These are phyloP conservation scores for Rutilus rutilus DNA, from an alignment of 2,113 vertebrate species.

Conservation along the genomic window DNA sequence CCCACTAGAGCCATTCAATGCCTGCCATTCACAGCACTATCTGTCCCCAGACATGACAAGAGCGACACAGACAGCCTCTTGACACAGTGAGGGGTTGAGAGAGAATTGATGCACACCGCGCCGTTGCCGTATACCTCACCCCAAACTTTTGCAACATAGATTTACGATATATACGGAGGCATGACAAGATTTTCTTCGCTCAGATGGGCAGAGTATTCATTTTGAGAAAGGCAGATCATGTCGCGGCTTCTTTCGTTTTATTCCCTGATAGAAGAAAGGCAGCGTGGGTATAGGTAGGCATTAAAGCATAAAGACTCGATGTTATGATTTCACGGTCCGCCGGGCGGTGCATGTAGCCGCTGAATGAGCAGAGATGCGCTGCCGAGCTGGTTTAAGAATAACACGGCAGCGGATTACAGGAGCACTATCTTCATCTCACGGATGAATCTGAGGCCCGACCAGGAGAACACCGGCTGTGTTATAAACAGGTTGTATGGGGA, in stretches of 20 bases:
- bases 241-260: constrained; percentile 24
- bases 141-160: constrained; percentile 28
- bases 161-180: constrained; percentile 7
- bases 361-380: constrained; percentile 27
- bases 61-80: constrained; percentile 20
- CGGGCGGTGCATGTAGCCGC: constrained; percentile 58
- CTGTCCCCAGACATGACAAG: constrained; percentile 20
- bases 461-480: not conserved
- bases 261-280: constrained; percentile 44
- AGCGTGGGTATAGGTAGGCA: constrained; percentile 65
- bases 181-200: constrained; percentile 41
- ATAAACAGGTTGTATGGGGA: not conserved
- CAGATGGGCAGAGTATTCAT: constrained; percentile 25
- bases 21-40: constrained; percentile 47
- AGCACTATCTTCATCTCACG: constrained; percentile 35
- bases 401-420: constrained; percentile 39
- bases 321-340: constrained; percentile 74
- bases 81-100: not conserved
- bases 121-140: not conserved
- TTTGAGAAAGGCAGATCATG: constrained; percentile 32
- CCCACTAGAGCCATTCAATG: constrained; percentile 53
- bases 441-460: not conserved
- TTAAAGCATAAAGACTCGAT: constrained; percentile 73
- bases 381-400: constrained; percentile 35
- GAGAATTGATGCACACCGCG: constrained; percentile 9